phyloP scores from a whole-genome alignment of 1,140 invertebrate genomes.

The Eurosta solidaginis region DNA sequence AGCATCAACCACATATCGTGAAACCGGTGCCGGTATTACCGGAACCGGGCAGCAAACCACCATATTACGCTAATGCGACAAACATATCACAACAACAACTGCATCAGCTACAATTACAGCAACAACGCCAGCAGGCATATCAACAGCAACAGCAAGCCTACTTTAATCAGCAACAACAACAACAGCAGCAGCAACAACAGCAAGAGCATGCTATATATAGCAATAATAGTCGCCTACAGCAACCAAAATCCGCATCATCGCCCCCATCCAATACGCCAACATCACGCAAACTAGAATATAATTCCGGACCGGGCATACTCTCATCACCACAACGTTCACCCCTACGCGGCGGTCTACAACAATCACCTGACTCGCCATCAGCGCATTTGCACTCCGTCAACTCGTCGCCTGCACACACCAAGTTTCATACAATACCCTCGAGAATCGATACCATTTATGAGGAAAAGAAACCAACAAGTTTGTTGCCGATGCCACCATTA shows the following conservation, averaged over 20 bases:
- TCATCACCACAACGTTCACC: constrained; percentile 35
- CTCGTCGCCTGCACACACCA: constrained; percentile 23
- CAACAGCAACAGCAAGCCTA: constrained; percentile 13
- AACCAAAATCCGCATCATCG: constrained; percentile 42
- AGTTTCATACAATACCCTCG: constrained; percentile 57
- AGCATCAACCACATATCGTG: constrained; percentile 50
- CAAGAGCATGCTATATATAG: constrained; percentile 35
- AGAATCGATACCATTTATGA: constrained; percentile 61
- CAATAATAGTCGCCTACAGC: constrained; percentile 41
- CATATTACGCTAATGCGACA: constrained; percentile 33
- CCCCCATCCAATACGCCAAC: constrained; percentile 23
- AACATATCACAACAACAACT: constrained; percentile 30
- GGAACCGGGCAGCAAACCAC: constrained; percentile 22
- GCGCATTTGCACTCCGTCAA: constrained; percentile 4
- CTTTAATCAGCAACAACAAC: constrained; percentile 12
- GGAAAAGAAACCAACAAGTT: constrained; percentile 80
- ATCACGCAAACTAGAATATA: constrained; percentile 49
- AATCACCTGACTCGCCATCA: constrained; percentile 39
- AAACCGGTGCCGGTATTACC: constrained; percentile 39
- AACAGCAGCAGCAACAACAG: constrained; percentile 35
- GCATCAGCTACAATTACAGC: neutral
- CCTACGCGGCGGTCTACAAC: constrained; percentile 30
- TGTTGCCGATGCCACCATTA: constrained; percentile 91
- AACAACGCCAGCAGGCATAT: constrained; percentile 37
- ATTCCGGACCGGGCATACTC: constrained; percentile 48